Evolutionary conservation across 2,113 vertebrate species (phyloP).

Genomic region (Malurus melanocephalus): DNA sequence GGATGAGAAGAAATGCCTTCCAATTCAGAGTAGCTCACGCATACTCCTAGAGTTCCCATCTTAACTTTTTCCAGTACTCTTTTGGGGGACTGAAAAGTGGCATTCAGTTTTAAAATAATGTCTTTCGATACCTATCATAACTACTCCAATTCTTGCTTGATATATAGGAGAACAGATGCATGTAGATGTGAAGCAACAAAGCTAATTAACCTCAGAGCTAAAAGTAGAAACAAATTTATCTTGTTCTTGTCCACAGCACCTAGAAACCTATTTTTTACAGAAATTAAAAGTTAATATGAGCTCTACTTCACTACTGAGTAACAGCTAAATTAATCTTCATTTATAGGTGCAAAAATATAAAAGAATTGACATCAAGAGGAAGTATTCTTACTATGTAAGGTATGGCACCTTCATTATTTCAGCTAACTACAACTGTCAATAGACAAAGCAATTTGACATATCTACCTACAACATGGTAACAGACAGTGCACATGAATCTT

Average conservation of each 20-base stretch:
- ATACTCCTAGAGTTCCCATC: not conserved
- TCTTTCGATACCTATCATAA: not conserved
- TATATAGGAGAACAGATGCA: not conserved
- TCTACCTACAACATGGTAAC: not conserved
- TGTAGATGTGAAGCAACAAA: not conserved
- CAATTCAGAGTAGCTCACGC: not conserved
- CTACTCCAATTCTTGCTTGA: not conserved
- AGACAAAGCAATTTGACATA: not conserved
- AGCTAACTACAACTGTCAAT: not conserved
- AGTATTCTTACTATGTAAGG: not conserved
- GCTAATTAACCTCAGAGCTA: constrained; percentile 7
- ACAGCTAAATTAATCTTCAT: not conserved
- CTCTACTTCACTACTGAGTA: not conserved
- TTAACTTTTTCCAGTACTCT: no score
- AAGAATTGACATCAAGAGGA: not conserved
- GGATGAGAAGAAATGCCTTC: not conserved
- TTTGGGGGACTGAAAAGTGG: not conserved
- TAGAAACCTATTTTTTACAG: not conserved
- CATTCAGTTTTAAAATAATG: not conserved
- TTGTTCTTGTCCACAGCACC: not conserved
- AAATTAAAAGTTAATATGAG: not conserved
- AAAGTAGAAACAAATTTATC: not conserved
- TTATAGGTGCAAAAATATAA: not conserved
- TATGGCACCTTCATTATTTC: not conserved
- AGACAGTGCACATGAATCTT: not conserved